Evolutionary conservation across 2,888 invertebrate genomes (phyloP), one percentile per base, ranked within the genome.

Genomic region (Drosophila pseudotakahashii): DNA sequence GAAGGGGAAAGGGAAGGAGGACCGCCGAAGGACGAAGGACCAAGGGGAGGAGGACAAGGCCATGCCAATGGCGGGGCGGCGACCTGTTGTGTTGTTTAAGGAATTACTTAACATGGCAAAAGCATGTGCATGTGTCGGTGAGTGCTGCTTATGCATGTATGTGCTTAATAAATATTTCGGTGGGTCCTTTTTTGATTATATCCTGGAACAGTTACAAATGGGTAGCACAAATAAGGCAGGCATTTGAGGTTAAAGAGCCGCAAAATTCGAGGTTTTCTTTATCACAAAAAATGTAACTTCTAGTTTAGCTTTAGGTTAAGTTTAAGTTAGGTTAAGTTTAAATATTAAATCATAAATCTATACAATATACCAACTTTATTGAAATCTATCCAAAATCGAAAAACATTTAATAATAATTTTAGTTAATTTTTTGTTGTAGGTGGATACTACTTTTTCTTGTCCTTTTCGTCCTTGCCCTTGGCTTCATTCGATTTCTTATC

Each of bases 11-110:
- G 47, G 11, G 14, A 26, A 52, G 39, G 26, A n/a, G 11, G 11
- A 10, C 39, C 34, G 10, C 7, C 44, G 34, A 57, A 23, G 54
- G 59, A 48, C 50, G 42, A 48, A 48, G 48, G 48, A 34, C 48
- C 32, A 19, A 34, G 23, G 32, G 34, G 48, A 34, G 48, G 58
- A 26, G 26, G 58, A 48, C 44, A 36, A 61, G 67, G 48, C 54
- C 36, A 41, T 36, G 64, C 60, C 19, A 73, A 57, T 76, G 73
- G 54, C 66, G 73, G 64, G 73, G 54, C 66, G 73, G 64, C 78
- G 85, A 88, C 88, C 88, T 83, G 83, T 83, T 80, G 81, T 79
- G 63, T 78, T 88, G 78, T 82, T 79, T 76, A 81, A 85, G 72
- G 72, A 64, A 81, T 75, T 78, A 73, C 73, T 69, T 73, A 67